Base-by-base conservation (phyloP, 1,140 invertebrate genomes). In the Parapsyche elsis region DNA sequence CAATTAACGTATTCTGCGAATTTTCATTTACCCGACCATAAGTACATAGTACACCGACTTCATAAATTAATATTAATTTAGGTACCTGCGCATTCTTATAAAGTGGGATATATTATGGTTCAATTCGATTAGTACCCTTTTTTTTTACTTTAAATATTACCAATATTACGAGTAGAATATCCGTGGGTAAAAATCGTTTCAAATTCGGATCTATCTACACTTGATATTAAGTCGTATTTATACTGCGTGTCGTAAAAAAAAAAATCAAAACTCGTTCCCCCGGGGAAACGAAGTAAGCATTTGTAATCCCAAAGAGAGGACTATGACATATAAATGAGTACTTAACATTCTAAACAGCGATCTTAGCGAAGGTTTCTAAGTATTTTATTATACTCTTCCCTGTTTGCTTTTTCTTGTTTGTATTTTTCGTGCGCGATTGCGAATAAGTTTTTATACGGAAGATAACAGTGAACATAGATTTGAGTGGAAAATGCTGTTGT, bases 301-400 rank as follows among this genome's bases (percentile, higher is more conserved):
- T 79, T 79, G 78, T 79, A 79, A 77, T 79, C 78, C 77, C 49
- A 19, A 38, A 26, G 53, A 79, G 73, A 73, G 70, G 70, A 26
- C 70, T 16, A 67, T 49, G 46, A 79, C 78, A 73, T 79, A 73
- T 79, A 79, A 79, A 79, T 74, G 78, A 79, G 71, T 74, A 49
- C 78, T 79, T 79, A 79, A 79, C 70, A 79, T 79, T 79, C 78
- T 73, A 73, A 79, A 71, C 67, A 71, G 78, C 70, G 78, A 73
- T 73, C 30, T 73, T 59, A 45, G 46, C 14, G 71, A 79, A 79
- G 73, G 12, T 79, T 79, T 79, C 78, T 73, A 79, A 79, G 78
- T 79, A 79, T 79, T 79, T 73, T 79, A 79, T 73, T 79, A 77
- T 77, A 77, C 75, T 64, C 45, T 9, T 46, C 49, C 21, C 24